Conservation (phyloP, 2,113 vertebrate genomes). For the Columba janthina region DNA sequence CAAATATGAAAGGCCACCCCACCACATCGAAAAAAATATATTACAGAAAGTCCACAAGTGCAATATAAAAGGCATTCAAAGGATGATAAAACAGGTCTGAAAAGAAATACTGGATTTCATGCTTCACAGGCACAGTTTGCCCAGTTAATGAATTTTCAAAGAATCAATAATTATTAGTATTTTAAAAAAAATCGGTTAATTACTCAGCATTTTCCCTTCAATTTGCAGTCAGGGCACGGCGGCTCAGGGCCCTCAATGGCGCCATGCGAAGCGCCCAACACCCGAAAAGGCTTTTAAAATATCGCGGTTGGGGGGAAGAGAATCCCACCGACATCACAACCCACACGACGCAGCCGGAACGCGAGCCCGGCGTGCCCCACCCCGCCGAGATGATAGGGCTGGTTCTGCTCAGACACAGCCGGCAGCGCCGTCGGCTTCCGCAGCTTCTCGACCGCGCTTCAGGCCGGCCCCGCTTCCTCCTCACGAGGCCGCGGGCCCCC, state of each 20-base stretch:
- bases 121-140: background rate
- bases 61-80: background rate
- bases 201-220: background rate
- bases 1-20: background rate
- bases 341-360: no score
- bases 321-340: background rate
- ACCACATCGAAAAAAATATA: background rate
- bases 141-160: background rate
- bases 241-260: background rate
- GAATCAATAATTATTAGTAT: no score
- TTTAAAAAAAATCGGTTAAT: background rate
- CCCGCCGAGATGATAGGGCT: background rate
- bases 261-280: background rate
- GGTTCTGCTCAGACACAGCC: background rate
- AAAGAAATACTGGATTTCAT: background rate
- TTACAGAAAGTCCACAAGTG: background rate
- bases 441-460: no score
- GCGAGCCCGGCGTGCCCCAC: no score
- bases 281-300: background rate
- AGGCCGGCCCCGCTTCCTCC: background rate
- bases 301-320: background rate
- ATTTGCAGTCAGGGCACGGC: fast-evolving
- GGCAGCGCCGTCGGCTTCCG: background rate
- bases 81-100: background rate
- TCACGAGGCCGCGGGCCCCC: no score